A percentile compares a stretch with the other conserved stretches of the same genome.
Evolutionary conservation across 2,888 invertebrate genomes (phyloP).

Genomic region (Halictus quadricinctus): DNA sequence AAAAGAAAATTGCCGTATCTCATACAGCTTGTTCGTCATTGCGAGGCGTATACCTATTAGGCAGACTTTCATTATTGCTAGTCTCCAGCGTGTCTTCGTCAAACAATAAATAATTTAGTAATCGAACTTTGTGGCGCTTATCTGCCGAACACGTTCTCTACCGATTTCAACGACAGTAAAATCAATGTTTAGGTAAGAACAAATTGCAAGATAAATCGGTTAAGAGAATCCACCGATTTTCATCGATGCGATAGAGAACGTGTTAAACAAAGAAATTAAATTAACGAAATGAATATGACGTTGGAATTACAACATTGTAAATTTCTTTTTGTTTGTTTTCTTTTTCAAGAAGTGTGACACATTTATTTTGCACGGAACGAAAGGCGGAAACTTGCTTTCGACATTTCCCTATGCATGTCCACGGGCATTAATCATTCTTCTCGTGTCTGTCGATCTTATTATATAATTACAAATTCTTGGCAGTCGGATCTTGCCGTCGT

Average conservation of each 20-base stretch:
- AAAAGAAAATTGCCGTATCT: constrained; percentile 6
- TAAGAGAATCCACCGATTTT: background rate
- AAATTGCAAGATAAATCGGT: background rate
- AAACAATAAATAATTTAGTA: constrained; percentile 44
- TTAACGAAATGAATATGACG: constrained; percentile 26
- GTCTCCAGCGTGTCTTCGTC: constrained; percentile 18
- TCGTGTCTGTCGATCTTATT: constrained; percentile 22
- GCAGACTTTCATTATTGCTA: constrained; percentile 25
- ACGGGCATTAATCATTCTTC: background rate
- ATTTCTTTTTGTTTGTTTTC: background rate
- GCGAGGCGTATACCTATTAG: constrained; percentile 41
- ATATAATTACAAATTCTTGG: constrained; percentile 36
- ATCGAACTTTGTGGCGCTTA: background rate
- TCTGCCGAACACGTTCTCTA: background rate
- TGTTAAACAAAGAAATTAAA: background rate
- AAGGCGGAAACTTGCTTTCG: background rate
- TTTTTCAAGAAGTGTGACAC: background rate
- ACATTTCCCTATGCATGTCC: background rate
- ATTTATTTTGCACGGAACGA: background rate
- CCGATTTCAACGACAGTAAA: background rate
- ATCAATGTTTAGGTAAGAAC: background rate
- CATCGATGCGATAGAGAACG: background rate
- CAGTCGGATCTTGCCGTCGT: constrained; percentile 31
- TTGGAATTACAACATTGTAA: background rate
- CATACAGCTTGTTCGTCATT: constrained; percentile 1